Evolutionary conservation across 2,888 invertebrate genomes (phyloP), one percentile per base, ranked within the genome.

Genomic region (Theodoxus fluviatilis): DNA sequence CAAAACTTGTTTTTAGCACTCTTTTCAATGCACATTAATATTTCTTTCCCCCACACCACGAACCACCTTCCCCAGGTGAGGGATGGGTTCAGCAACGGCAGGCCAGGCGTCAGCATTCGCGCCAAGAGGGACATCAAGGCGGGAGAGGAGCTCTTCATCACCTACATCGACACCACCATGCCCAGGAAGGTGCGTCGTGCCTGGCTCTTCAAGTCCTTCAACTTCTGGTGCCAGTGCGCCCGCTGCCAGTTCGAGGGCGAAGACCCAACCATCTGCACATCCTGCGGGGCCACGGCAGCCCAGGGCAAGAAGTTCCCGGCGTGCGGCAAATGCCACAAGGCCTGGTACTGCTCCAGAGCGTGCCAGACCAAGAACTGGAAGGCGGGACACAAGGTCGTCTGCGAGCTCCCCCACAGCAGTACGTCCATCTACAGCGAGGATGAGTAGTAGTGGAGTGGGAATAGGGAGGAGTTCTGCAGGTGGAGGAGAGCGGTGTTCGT

Each of bases 161-260:
- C 82, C 0, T 84, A 84, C 70, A 82, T 84, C 4, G 83, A 84
- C 67, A 82, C 82, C 0, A 59, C 78, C 0, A 78, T 84, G 79
- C 80, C 81, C 0, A 75, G 81, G 47, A 77, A 77, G 68, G 70
- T 83, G 49, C 75, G 83, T 2, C 74, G 82, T 22, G 81, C 83
- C 22, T 84, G 83, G 83, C 74, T 84, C 15, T 84, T 76, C 71
- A 79, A 81, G 70, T 82, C 83, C 3, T 84, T 83, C 74, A 83
- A 82, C 69, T 84, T 84, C 73, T 84, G 83, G 83, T 84, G 83
- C 67, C 75, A 78, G 43, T 84, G 83, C 63, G 75, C 70, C 25
- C 76, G 81, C 12, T 84, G 83, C 68, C 75, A 78, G 59, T 80
- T 79, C 64, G 83, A 84, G 70, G 83, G 83, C 0, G 82, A 81